These are phyloP conservation scores for Cossypha niveicapilla DNA, from an alignment of 2,797 vertebrate species.

Conservation along the genomic window DNA sequence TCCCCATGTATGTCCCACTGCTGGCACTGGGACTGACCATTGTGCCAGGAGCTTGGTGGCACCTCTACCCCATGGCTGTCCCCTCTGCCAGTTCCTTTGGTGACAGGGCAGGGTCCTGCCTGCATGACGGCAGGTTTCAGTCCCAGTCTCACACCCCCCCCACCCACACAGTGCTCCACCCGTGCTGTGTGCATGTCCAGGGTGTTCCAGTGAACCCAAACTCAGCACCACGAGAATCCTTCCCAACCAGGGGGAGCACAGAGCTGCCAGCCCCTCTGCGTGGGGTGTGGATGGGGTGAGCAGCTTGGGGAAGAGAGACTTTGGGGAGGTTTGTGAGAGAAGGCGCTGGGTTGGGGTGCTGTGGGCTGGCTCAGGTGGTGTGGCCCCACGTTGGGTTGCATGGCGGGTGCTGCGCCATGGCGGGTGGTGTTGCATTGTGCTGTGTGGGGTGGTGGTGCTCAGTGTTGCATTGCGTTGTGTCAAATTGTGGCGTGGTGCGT, in stretches of 20 bases:
- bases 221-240: background rate
- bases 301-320: background rate
- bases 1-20: background rate
- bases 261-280: background rate
- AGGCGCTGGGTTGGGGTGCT: background rate
- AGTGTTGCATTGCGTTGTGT: background rate
- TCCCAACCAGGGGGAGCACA: background rate
- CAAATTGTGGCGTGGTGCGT: background rate
- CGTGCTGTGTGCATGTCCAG: rapidly evolving
- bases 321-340: background rate
- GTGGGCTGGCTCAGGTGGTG: background rate
- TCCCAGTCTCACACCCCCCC: background rate
- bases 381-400: background rate
- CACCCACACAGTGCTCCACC: rapidly evolving
- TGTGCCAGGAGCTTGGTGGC: background rate
- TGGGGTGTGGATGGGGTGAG: rapidly evolving
- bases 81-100: background rate
- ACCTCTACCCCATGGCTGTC: background rate
- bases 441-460: background rate
- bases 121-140: background rate
- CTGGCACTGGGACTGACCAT: background rate
- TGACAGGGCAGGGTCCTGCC: background rate
- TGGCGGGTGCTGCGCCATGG: rapidly evolving
- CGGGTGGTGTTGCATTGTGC: background rate
- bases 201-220: background rate